Conservation (phyloP, 2,113 vertebrate species). For the Anguilla rostrata region DNA sequence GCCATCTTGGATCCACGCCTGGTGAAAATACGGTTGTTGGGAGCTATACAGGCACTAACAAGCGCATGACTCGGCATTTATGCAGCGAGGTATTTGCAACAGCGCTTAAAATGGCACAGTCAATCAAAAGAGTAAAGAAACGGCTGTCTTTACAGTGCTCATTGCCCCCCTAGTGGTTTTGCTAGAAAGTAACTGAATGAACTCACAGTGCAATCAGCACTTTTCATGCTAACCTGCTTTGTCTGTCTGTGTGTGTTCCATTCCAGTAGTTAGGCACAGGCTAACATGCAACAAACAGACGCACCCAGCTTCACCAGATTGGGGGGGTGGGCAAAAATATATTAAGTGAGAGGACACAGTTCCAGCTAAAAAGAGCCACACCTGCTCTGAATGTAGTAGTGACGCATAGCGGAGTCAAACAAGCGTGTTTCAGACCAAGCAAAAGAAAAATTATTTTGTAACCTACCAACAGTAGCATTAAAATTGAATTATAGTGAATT, state of each 20-base stretch:
- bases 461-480: too few species aligned
- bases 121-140: constrained; percentile 21
- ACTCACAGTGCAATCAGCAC: background rate
- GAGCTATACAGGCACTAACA: background rate
- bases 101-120: background rate
- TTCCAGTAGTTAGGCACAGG: too few species aligned
- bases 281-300: background rate
- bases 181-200: constrained; percentile 52
- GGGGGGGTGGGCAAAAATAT: background rate
- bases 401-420: too few species aligned
- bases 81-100: background rate
- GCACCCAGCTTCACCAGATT: background rate
- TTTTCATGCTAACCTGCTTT: background rate
- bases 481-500: too few species aligned
- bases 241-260: background rate
- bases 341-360: too few species aligned
- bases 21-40: background rate
- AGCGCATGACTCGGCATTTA: background rate
- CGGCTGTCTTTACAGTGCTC: constrained; percentile 61
- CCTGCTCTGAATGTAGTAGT: too few species aligned
- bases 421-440: too few species aligned
- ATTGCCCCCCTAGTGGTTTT: constrained; percentile 62
- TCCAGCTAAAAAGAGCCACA: too few species aligned
- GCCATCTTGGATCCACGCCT: background rate
- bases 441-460: too few species aligned